Base-by-base conservation (phyloP, 2,888 invertebrate genomes). In the Spicauda simplicius region DNA sequence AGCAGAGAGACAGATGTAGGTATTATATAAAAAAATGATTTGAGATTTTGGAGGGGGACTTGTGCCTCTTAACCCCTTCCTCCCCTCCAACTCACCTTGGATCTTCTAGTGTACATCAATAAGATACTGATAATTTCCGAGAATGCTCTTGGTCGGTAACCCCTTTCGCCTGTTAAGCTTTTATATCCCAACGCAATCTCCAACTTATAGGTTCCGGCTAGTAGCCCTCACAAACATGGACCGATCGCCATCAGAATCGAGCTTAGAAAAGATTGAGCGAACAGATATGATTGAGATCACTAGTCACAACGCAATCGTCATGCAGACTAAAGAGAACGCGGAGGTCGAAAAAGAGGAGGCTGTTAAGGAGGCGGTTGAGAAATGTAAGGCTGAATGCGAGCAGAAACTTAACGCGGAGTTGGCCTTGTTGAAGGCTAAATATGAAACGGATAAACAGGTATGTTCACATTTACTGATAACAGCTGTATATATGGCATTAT, bases 201-300 rank as follows among this genome's bases (percentile, higher is more conserved):
- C 20, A 1, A 52, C 33, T 33, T 16, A 37, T 67, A 95, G 96
- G 74, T 96, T 96, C 85, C 95, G 96, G 71, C 88, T 97, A 69
- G 96, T 97, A 94, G 95, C 97, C 0, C 90, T 95, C 69, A 95
- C 95, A 11, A 95, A 95, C 57, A 96, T 96, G 94, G 96, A 97
- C 75, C 93, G 96, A 50, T 96, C 96, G 65, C 96, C 97, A 0
- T 97, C 97, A 7, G 97, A 97, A 74, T 95, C 95, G 2, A 97
- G 96, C 80, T 88, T 97, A 6, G 97, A 97, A 78, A 96, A 96
- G 85, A 95, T 96, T 19, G 96, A 96, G 85, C 94, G 95, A 4
- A 93, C 94, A 0, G 95, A 95, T 76, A 91, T 95, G 71, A 95
- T 95, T 75, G 95, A 95, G 76, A 87, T 96, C 45, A 83, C 91